A percentile compares a stretch with the other conserved stretches of the same genome.
These are phyloP conservation scores for Calonectris borealis DNA, from an alignment of 2,113 vertebrate species.

Conservation along the genomic window DNA sequence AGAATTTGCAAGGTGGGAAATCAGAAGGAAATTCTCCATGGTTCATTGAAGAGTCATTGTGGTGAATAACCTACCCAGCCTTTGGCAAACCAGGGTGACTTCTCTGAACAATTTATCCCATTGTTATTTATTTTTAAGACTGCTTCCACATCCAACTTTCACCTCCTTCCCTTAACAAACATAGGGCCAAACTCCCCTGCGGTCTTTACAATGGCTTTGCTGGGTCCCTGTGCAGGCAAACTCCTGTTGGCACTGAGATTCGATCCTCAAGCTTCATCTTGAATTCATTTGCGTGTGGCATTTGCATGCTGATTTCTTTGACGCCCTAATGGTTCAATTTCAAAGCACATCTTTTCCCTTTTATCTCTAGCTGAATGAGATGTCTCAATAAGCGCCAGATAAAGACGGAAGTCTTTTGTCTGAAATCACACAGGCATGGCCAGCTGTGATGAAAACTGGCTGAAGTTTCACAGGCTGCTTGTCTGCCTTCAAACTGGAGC, in stretches of 20 bases:
- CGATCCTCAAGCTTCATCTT: slow-evolving; percentile 51
- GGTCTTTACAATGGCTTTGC: background rate
- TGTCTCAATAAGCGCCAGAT: slow-evolving; percentile 81
- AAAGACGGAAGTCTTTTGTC: slow-evolving; percentile 83
- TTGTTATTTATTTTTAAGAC: background rate
- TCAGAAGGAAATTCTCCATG: background rate
- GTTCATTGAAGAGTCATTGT: background rate
- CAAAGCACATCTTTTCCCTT: slow-evolving; percentile 78
- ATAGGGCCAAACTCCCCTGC: background rate
- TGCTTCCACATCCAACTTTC: background rate
- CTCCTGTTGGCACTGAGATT: background rate
- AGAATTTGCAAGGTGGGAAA: background rate
- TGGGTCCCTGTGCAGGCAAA: slow-evolving; percentile 2
- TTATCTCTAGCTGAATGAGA: slow-evolving; percentile 80
- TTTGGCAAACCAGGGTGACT: background rate
- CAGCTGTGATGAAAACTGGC: slow-evolving; percentile 81
- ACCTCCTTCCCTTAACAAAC: background rate
- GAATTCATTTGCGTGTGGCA: slow-evolving; percentile 70
- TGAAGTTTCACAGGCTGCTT: slow-evolving; percentile 76
- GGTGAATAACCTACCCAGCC: background rate
- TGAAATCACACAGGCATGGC: slow-evolving; percentile 70
- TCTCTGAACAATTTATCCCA: background rate
- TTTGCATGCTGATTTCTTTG: slow-evolving; percentile 74
- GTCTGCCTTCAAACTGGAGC: slow-evolving; percentile 68
- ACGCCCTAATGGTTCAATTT: slow-evolving; percentile 71